Evolutionary conservation across 1,140 invertebrate species (phyloP), one percentile per base, ranked within the genome.

Genomic region (Rhagoletis pomonella): DNA sequence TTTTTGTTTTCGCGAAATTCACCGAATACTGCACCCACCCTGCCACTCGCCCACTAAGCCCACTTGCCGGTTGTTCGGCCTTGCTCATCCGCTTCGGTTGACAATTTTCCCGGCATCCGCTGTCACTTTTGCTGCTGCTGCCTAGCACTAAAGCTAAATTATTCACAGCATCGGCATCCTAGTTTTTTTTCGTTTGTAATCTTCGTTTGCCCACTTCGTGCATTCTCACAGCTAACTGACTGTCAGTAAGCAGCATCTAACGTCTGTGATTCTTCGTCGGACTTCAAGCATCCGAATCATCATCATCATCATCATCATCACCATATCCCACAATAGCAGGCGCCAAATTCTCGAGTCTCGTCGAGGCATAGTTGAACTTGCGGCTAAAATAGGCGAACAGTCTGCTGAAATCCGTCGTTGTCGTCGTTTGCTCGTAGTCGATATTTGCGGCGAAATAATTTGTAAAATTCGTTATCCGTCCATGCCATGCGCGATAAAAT

Each of bases 401-500:
- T 88, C 81, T 85, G 64, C 86, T 85, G 55, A 87, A 88, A 87
- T 84, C 60, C 86, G 87, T 89, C 73, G 86, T 59, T 55, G 87
- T 65, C 85, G 59, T 87, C 85, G 87, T 88, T 88, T 85, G 87
- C 88, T 91, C 88, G 90, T 89, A 89, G 89, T 88, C 89, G 85
- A 90, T 90, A 92, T 92, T 92, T 90, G 90, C 91, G 90, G 89
- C 90, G 90, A 92, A 91, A 92, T 91, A 91, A 92, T 90, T 92
- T 91, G 89, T 89, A 89, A 89, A 90, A 89, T 90, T 93, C 90
- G 88, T 92, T 90, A 91, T 90, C 90, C 90, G 92, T 93, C 92
- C 92, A 93, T 93, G 92, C 92, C 92, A 93, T 93, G 92, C 92
- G 92, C 92, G 92, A 93, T 93, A 93, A 93, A 93, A 90, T 93